Base-by-base conservation (phyloP, 2,113 vertebrate species). In the Perognathus longimembris region DNA sequence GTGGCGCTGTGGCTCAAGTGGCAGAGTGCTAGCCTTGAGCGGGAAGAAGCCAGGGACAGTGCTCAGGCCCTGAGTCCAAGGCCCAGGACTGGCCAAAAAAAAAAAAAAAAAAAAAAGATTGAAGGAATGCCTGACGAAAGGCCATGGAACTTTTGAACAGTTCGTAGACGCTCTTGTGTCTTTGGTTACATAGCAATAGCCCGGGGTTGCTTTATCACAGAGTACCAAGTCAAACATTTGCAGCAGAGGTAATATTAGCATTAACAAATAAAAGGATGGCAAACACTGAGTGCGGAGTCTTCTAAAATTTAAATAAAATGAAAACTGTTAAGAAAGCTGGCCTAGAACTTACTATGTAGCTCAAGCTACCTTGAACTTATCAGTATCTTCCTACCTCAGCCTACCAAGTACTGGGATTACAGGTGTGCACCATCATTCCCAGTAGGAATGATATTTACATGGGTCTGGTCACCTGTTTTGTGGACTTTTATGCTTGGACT, bases 161-260 rank as follows among this genome's bases (percentile, higher is more conserved):
- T 67, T 87, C 75, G 69, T 38, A 71, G 64, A 22, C 82, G 75
- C 14, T 89, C 30, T 71, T 45, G n/a, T 26, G 74, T 74, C 74
- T 85, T 84, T 59, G n/a, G 34, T 84, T 67, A 36, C 28, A 38
- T 79, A 59, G 30, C 30, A 8, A 26, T 61, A 61, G 34, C 22
- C 18, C 61, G 71, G 84, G 45, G 10, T 24, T 80, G 63, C 26
- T 93, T 78, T 78, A 67, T 78, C 5, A 3, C 2, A 34, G 83
- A 93, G 59, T 83, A 36, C 21, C 32, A 90, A 95, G 57, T 69
- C 59, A 81, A 59, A 85, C 40, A 64, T 85, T 93, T 75, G 11
- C 2, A 0, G 14, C 42, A 74, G 66, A 90, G 14, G 50, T 57
- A 50, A 59, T 45, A 36, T 42, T 63, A 38, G 57, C 36, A 10